phyloP scores from a whole-genome alignment of 2,797 vertebrate genomes.

The Pagetopsis macropterus region DNA sequence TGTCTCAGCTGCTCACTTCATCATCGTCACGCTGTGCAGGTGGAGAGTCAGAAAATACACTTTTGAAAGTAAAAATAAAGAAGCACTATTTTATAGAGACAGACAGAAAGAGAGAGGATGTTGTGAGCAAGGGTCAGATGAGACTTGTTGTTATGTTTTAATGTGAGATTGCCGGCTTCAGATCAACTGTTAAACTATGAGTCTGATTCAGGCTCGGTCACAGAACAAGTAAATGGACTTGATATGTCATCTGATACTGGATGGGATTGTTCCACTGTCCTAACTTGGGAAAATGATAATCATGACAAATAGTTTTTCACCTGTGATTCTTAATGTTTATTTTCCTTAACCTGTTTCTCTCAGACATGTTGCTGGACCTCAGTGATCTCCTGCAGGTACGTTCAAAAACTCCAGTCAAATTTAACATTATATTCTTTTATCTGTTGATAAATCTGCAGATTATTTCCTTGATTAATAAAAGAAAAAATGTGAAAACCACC shows the following conservation, averaged over 20 bases:
- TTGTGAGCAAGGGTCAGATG: too few relatives aligned
- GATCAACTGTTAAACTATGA: too few relatives aligned
- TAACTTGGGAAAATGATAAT: too few relatives aligned
- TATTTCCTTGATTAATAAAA: not conserved
- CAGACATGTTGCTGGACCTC: conserved; percentile 98
- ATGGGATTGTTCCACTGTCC: not conserved
- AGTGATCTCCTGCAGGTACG: conserved; percentile 96
- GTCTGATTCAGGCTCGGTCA: too few relatives aligned
- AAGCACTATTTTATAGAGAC: too few relatives aligned
- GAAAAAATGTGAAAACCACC: too few relatives aligned
- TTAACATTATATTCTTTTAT: not conserved
- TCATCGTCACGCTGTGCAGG: not conserved
- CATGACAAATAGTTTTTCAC: fast-evolving
- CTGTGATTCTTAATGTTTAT: not conserved
- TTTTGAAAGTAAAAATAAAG: not conserved
- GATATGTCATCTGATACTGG: not conserved
- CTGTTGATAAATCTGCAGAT: not conserved
- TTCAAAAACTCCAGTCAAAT: not conserved
- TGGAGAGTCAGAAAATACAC: not conserved
- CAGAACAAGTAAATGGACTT: not conserved
- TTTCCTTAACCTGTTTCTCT: conserved; percentile 43
- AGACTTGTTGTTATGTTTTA: too few relatives aligned
- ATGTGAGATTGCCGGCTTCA: too few relatives aligned
- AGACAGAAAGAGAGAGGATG: too few relatives aligned
- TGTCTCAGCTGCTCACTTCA: conserved; percentile 9